Percentiles rank a stretch among this genome's conserved stretches.
These are phyloP conservation scores for Agrotis segetum DNA, from an alignment of 2,888 invertebrate genomes.

Conservation along the genomic window DNA sequence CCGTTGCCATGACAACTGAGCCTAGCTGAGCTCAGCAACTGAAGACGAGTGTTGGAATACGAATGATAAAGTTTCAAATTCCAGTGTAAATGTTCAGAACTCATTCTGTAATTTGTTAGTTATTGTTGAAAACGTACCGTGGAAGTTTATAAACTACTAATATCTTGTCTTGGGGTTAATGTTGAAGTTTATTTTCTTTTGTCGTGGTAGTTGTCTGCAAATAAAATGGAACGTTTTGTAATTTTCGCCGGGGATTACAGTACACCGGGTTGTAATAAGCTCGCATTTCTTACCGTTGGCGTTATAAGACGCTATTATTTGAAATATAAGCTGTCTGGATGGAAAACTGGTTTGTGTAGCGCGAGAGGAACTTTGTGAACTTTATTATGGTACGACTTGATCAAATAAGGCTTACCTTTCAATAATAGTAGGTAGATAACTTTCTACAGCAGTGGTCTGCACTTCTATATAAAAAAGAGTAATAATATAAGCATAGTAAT, in stretches of 20 bases:
- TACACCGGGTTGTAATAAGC: constrained; percentile 9
- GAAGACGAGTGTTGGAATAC: no score
- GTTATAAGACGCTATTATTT: constrained; percentile 4
- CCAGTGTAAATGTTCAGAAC: constrained; percentile 47
- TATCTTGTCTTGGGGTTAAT: constrained; percentile 46
- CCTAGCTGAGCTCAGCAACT: no score
- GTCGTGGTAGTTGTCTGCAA: constrained; percentile 25
- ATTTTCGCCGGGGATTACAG: constrained; percentile 38
- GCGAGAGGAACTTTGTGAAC: background rate
- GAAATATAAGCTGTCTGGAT: constrained; percentile 11
- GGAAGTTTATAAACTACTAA: constrained; percentile 51
- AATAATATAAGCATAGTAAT: no score
- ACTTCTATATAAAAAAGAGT: no score
- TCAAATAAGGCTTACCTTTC: no score
- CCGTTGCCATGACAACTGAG: background rate
- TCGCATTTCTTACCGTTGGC: constrained; percentile 17
- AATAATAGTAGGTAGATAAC: no score
- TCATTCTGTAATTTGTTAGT: constrained; percentile 52
- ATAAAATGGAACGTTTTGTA: constrained; percentile 37
- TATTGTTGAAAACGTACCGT: constrained; percentile 36
- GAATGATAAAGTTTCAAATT: constrained; percentile 34
- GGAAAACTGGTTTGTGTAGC: background rate
- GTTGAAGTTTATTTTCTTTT: constrained; percentile 50
- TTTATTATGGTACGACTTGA: no score
- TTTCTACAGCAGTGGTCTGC: no score